Evolutionary conservation across 2,888 invertebrate genomes (phyloP).

Genomic region (Ptychoptera contaminata): DNA sequence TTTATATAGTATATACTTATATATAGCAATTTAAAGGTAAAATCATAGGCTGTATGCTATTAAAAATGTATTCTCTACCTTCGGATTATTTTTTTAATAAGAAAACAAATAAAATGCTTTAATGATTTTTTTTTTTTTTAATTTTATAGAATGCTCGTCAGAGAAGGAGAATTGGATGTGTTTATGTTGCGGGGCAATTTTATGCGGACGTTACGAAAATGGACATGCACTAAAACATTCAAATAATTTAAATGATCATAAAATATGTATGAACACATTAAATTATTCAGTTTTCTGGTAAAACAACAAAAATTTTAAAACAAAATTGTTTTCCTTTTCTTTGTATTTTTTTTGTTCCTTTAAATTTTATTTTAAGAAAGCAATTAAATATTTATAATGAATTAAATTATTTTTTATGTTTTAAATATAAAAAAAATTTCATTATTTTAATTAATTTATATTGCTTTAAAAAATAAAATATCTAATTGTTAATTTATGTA

Average conservation of each 20-base stretch:
- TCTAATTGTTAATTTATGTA: not conserved
- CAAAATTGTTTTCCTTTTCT: not conserved
- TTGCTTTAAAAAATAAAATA: no score
- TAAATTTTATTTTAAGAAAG: no score
- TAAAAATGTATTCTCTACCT: not conserved
- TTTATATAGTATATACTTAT: no score
- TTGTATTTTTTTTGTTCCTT: no score
- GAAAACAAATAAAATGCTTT: not conserved
- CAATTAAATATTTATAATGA: not conserved
- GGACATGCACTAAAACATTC: constrained; percentile 62
- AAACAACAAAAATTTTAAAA: not conserved
- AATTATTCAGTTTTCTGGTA: constrained; percentile 63
- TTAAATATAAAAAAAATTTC: not conserved
- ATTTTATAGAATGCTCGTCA: constrained; percentile 40
- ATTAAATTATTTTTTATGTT: not conserved
- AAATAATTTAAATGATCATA: constrained; percentile 42
- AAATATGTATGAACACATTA: constrained; percentile 62
- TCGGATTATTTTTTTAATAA: not conserved
- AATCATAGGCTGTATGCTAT: no score
- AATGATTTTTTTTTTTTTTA: constrained; percentile 4
- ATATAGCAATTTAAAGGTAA: no score
- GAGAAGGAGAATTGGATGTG: constrained; percentile 62
- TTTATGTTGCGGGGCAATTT: constrained; percentile 53
- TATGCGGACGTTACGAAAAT: constrained; percentile 62
- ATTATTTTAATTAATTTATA: not conserved